Percentiles rank a stretch among this genome's conserved stretches.
Conservation (phyloP, 2,113 vertebrate genomes). For the Osmerus mordax region DNA sequence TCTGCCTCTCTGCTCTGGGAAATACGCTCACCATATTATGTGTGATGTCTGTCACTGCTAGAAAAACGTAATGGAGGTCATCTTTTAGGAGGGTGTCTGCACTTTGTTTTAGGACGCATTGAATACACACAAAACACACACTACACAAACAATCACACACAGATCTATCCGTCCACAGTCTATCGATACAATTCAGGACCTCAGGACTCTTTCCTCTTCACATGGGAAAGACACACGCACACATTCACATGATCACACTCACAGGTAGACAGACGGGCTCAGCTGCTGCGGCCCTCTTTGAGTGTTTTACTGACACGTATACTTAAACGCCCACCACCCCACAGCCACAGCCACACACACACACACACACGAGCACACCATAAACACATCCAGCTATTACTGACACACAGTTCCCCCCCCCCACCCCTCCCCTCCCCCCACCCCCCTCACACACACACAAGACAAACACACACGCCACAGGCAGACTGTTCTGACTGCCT, state of each 20-base stretch:
- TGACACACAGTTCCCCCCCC: no score
- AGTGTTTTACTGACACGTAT: constrained; percentile 52
- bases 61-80: constrained; percentile 27
- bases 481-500: no score
- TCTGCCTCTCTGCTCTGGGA: constrained; percentile 14
- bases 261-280: constrained; percentile 46
- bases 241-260: constrained; percentile 42
- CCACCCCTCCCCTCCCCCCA: no score
- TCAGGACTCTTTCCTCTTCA: neutral
- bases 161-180: neutral
- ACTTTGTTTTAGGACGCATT: constrained; percentile 2
- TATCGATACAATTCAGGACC: neutral
- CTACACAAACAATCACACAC: constrained; percentile 12
- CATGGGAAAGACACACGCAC: constrained; percentile 3
- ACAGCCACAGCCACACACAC: neutral
- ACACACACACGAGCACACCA: neutral
- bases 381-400: no score
- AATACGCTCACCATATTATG: constrained; percentile 17
- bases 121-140: neutral
- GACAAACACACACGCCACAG: no score
- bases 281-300: constrained; percentile 48
- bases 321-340: constrained; percentile 56
- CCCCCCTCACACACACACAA: no score
- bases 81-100: constrained; percentile 28
- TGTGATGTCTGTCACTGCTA: constrained; percentile 15